Percentiles rank a stretch among this genome's conserved stretches.
Conservation (phyloP, 1,140 invertebrate genomes). For the Brachionus asplanchnoidis region DNA sequence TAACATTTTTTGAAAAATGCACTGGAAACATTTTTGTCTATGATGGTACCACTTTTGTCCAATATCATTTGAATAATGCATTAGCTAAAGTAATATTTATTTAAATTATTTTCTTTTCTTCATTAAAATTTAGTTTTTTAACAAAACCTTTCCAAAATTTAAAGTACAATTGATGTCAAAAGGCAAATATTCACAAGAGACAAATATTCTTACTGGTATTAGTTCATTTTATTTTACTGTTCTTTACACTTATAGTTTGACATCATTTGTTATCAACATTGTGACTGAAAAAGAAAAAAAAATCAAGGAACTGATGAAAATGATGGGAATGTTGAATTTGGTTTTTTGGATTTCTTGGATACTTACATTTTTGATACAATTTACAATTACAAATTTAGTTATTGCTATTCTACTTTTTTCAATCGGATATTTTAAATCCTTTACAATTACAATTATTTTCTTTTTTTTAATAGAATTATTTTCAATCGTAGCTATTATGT, state of each 20-base stretch:
- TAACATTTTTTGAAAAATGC: background rate
- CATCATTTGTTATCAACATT: constrained; percentile 66
- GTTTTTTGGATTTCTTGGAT: constrained; percentile 66
- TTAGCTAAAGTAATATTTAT: too few species aligned
- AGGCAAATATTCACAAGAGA: background rate
- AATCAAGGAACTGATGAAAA: constrained; percentile 79
- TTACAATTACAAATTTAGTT: constrained; percentile 61
- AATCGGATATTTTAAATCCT: background rate
- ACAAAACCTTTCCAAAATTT: background rate
- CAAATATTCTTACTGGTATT: background rate
- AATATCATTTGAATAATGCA: too few species aligned
- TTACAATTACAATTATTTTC: background rate
- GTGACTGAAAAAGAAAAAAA: constrained; percentile 81
- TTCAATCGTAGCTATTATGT: constrained; percentile 5
- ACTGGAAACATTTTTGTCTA: background rate
- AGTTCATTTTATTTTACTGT: constrained; percentile 33
- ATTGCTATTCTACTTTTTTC: constrained; percentile 63
- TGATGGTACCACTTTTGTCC: too few species aligned
- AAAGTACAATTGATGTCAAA: constrained; percentile 9
- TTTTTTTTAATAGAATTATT: background rate
- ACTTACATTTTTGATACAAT: constrained; percentile 14
- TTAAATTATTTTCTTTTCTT: too few species aligned
- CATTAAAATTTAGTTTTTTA: too few species aligned
- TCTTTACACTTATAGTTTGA: constrained; percentile 6
- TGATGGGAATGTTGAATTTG: constrained; percentile 76